Conservation (phyloP, 2,113 vertebrate species). For the Rhinolophus ferrumequinum region DNA sequence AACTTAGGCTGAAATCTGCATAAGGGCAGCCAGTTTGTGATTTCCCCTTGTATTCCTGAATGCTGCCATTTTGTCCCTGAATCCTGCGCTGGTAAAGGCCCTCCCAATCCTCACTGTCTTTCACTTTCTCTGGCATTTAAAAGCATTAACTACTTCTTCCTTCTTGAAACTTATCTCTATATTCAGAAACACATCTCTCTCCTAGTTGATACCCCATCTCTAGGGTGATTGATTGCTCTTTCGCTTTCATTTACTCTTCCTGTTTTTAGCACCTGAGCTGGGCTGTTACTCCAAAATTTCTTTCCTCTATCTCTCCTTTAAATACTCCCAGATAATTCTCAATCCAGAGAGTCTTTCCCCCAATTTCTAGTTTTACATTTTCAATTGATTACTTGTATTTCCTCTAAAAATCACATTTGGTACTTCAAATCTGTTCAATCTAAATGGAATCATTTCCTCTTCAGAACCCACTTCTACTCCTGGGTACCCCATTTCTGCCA, state of each 20-base stretch:
- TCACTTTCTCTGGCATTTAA: neutral
- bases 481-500: neutral
- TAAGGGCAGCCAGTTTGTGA: neutral
- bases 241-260: neutral
- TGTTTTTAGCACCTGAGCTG: neutral
- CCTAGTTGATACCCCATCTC: neutral
- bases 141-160: neutral
- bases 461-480: neutral
- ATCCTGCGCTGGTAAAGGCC: neutral
- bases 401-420: neutral
- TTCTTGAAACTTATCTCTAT: neutral
- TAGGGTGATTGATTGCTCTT: neutral
- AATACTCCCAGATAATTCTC: neutral
- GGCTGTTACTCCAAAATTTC: neutral
- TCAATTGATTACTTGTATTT: neutral
- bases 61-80: neutral
- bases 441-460: neutral
- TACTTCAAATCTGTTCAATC: neutral
- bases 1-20: neutral
- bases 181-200: slow-evolving; percentile 26
- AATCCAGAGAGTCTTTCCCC: neutral
- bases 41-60: neutral
- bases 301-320: neutral
- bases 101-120: neutral
- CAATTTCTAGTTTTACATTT: neutral